phyloP scores from a whole-genome alignment of 2,113 vertebrate species.

The Pachypanchax playfairii region DNA sequence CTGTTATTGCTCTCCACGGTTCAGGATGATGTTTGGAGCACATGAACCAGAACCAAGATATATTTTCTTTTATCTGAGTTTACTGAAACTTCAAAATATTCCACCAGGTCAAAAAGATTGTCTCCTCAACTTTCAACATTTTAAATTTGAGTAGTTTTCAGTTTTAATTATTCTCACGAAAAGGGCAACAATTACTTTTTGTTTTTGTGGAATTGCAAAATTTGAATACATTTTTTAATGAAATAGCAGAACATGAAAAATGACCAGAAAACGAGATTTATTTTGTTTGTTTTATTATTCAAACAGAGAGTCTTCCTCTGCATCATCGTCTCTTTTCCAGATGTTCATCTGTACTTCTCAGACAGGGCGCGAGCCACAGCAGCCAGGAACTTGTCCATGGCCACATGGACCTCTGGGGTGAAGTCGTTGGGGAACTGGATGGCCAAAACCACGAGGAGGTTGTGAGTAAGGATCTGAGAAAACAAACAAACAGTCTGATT shows the following conservation, averaged over 20 bases:
- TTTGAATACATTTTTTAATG: too few species aligned
- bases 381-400: conserved; percentile 76
- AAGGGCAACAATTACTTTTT: too few species aligned
- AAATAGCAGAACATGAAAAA: neutral
- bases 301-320: neutral
- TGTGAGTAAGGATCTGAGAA: conserved; percentile 66
- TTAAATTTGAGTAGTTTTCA: too few species aligned
- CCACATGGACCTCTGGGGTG: conserved; percentile 74
- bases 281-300: neutral
- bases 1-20: too few species aligned
- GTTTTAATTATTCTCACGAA: too few species aligned
- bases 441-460: conserved; percentile 68
- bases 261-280: neutral
- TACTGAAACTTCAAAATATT: too few species aligned
- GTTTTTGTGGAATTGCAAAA: too few species aligned
- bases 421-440: conserved; percentile 63
- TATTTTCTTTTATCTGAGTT: too few species aligned
- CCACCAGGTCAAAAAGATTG: too few species aligned
- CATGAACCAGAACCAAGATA: too few species aligned
- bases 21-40: too few species aligned
- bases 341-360: conserved; percentile 47
- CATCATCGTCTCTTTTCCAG: neutral
- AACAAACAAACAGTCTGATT: neutral
- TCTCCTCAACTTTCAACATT: too few species aligned
- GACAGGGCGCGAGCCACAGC: conserved; percentile 62